These are phyloP conservation scores for Bimastos eiseni DNA, from an alignment of 2,888 invertebrate genomes.

Conservation along the genomic window DNA sequence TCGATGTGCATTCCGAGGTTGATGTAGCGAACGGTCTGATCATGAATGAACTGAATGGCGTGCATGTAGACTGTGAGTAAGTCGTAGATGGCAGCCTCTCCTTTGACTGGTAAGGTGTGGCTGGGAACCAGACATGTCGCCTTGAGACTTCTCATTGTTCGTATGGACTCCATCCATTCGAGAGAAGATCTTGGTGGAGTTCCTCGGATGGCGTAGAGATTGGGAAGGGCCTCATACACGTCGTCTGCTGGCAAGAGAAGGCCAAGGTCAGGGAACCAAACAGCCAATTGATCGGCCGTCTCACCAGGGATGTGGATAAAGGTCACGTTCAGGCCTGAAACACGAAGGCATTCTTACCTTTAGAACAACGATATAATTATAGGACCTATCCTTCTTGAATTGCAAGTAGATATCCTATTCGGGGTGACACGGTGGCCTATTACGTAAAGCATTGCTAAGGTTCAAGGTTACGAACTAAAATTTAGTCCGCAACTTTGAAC, in stretches of 20 bases:
- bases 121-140: slow-evolving; percentile 52
- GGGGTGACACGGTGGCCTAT: no score
- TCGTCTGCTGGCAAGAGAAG: slow-evolving; percentile 53
- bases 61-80: slow-evolving; percentile 45
- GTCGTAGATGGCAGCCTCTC: slow-evolving; percentile 39
- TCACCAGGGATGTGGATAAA: slow-evolving; percentile 55
- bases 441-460: no score
- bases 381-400: neutral
- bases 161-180: slow-evolving; percentile 51
- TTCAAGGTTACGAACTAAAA: no score
- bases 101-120: slow-evolving; percentile 51
- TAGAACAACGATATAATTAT: neutral
- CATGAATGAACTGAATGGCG: slow-evolving; percentile 55
- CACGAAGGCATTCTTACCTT: neutral
- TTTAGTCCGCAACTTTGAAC: no score
- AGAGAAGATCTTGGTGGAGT: slow-evolving; percentile 48
- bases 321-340: slow-evolving; percentile 26
- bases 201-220: slow-evolving; percentile 56
- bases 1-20: slow-evolving; percentile 53
- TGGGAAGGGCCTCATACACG: slow-evolving; percentile 53
- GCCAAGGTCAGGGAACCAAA: slow-evolving; percentile 49
- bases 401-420: no score
- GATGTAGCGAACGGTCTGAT: slow-evolving; percentile 52
- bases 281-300: slow-evolving; percentile 54
- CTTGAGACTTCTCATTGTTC: slow-evolving; percentile 49